These are phyloP conservation scores for Acromyrmex charruanus DNA, from an alignment of 1,140 invertebrate species.

Conservation along the genomic window DNA sequence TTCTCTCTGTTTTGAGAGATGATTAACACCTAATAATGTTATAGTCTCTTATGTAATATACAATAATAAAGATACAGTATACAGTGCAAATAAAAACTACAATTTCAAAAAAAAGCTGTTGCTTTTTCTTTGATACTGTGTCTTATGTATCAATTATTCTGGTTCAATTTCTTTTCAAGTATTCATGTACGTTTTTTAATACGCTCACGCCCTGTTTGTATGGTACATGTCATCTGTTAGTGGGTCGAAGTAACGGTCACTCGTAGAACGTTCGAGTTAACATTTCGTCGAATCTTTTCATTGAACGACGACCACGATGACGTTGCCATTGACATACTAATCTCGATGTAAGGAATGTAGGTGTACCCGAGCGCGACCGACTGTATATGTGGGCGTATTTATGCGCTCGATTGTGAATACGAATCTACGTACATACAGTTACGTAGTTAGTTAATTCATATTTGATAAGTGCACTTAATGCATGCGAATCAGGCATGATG, in stretches of 20 bases:
- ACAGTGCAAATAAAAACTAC: not conserved
- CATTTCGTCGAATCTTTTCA: conserved; percentile 35
- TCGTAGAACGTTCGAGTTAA: conserved; percentile 4
- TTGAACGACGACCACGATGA: not conserved
- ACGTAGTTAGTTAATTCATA: conserved; percentile 46
- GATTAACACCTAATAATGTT: too few species aligned
- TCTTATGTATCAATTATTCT: not conserved
- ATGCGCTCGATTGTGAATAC: conserved; percentile 40
- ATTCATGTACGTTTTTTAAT: not conserved
- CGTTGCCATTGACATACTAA: conserved; percentile 49
- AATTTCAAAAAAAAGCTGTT: not conserved
- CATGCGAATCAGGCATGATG: conserved; percentile 8
- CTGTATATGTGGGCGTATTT: conserved; percentile 43
- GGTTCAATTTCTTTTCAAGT: not conserved
- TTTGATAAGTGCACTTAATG: conserved; percentile 46
- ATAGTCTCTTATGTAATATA: too few species aligned
- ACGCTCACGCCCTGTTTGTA: not conserved
- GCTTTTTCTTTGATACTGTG: not conserved
- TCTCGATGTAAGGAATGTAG: conserved; percentile 40
- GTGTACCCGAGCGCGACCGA: not conserved
- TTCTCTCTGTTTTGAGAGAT: too few species aligned
- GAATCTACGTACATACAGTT: conserved; percentile 15
- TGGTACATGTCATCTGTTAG: not conserved
- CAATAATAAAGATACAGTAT: not conserved
- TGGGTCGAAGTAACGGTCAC: conserved; percentile 49